Conservation (phyloP, 2,888 invertebrate species). For the Hypomecis punctinalis region DNA sequence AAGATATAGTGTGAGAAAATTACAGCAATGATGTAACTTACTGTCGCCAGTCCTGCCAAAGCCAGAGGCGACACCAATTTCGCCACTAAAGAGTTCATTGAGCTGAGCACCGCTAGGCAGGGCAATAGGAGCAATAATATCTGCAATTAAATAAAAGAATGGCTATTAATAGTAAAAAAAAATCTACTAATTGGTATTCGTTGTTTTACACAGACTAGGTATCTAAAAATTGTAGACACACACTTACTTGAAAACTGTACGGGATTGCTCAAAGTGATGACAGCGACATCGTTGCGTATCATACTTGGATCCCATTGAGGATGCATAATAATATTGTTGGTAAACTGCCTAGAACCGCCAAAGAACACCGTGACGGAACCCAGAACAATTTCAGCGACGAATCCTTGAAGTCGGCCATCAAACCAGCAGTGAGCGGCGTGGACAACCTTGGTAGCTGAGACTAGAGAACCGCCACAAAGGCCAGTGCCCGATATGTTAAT, state of each 20-base stretch:
- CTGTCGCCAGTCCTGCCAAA: conserved; percentile 24
- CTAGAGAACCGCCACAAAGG: conserved; percentile 56
- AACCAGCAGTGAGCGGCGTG: conserved; percentile 57
- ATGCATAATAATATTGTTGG: conserved; percentile 50
- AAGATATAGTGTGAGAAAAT: too few species aligned
- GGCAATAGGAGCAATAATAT: conserved; percentile 44
- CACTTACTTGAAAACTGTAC: conserved; percentile 45
- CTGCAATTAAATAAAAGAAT: neutral
- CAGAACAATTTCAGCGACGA: conserved; percentile 53
- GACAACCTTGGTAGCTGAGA: conserved; percentile 41
- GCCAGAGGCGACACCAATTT: conserved; percentile 46
- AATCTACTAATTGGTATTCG: neutral
- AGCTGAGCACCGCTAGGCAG: conserved; percentile 47
- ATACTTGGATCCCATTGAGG: conserved; percentile 47
- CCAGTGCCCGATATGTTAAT: conserved; percentile 25
- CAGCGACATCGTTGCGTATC: conserved; percentile 54
- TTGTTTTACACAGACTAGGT: too few species aligned
- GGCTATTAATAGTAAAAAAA: neutral
- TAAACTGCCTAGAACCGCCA: conserved; percentile 53
- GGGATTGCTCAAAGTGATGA: conserved; percentile 43
- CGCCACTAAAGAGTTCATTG: conserved; percentile 42
- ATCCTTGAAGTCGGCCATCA: conserved; percentile 54
- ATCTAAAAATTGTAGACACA: neutral
- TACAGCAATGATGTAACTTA: neutral
- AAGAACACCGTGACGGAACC: conserved; percentile 53